These are phyloP conservation scores for Cuculus canorus DNA, from an alignment of 2,797 vertebrate genomes.

Conservation along the genomic window DNA sequence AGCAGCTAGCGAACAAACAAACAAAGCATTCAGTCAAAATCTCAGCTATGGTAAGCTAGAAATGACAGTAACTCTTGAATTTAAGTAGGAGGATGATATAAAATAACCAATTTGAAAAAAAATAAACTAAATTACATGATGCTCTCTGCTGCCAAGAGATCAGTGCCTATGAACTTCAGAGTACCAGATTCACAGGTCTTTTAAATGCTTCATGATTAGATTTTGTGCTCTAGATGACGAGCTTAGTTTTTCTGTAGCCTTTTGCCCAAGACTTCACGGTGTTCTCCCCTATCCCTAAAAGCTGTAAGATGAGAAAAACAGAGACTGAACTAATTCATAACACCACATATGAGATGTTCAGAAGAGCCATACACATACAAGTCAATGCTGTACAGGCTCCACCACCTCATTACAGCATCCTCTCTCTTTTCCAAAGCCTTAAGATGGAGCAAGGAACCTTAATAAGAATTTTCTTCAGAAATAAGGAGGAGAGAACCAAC, in stretches of 20 bases:
- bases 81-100: not conserved
- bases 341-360: not conserved
- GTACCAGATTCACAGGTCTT: not conserved
- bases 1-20: conserved; percentile 21
- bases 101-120: not conserved
- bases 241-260: not conserved
- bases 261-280: not conserved
- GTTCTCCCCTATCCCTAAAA: not conserved
- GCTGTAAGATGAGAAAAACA: not conserved
- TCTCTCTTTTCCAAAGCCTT: not conserved
- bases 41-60: not conserved
- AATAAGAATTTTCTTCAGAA: not conserved
- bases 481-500: not conserved
- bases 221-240: not conserved
- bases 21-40: not conserved
- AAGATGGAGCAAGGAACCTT: not conserved
- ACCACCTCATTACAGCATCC: not conserved
- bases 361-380: rapidly evolving
- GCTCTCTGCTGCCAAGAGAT: not conserved
- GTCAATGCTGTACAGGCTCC: not conserved
- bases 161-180: not conserved
- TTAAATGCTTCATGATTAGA: not conserved
- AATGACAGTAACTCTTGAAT: not conserved
- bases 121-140: not conserved
- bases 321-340: not conserved